Base-by-base conservation (phyloP, 2,797 vertebrate species). In the Lutjanus argentimaculatus region DNA sequence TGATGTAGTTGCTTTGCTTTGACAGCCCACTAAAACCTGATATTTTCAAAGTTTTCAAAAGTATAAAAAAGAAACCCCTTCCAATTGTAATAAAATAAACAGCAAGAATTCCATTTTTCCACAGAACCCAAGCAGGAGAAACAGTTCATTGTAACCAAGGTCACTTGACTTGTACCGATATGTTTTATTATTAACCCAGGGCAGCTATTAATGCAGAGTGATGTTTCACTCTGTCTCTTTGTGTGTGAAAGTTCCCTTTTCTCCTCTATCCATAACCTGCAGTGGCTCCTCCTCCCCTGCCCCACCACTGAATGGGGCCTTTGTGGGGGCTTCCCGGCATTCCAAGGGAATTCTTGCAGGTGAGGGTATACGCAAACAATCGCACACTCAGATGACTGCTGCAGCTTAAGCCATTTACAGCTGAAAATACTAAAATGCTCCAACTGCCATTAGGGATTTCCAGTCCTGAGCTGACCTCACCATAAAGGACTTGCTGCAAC, bases 311-410 rank as follows among this genome's bases (percentile, higher is more conserved):
- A 95, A 95, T 90, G 80, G 90, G 85, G 66, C 90, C 92, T 93
- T 94, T 95, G 92, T 95, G 88, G 89, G 85, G 85, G 84, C 71
- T 90, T 89, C 83, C 76, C 75, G 43, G 91, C 86, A 93, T 93
- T 94, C 93, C 93, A 81, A 70, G 80, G 68, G 86, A 92, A 89
- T 90, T 89, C 67, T 87, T 88, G 82, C 93, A 93, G 91, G 92
- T 94, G 87, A 93, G 75, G 82, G 83, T 85, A 36, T 36, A 61
- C 11, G 25, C 83, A 84, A 88, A 89, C 67, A 77, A 67, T 83
- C 72, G 57, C 64, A 67, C 57, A 22, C 70, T 69, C 64, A 46
- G 79, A 86, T 61, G 55, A 82, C 77, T 69, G 56, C 64, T 66
- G 56, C 25, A 68, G 53, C 56, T n/a, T 67, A 22, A 57, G 30